Percentiles rank a stretch among this genome's conserved stretches.
phyloP scores from a whole-genome alignment of 2,113 vertebrate species.

The Malurus melanocephalus region DNA sequence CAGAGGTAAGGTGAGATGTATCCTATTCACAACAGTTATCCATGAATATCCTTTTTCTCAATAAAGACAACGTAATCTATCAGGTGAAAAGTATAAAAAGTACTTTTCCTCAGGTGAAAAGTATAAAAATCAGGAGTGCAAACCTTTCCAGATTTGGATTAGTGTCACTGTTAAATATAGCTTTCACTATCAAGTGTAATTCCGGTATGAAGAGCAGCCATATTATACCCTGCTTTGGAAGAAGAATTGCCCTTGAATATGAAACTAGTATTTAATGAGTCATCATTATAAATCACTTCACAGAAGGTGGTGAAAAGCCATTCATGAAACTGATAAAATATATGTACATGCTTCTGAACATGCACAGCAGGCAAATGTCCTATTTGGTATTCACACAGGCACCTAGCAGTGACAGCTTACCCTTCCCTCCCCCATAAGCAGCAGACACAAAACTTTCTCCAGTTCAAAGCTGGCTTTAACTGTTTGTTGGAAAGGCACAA shows the following conservation, averaged over 20 bases:
- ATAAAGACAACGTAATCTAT: not conserved
- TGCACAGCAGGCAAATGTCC: not conserved
- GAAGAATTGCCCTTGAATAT: not conserved
- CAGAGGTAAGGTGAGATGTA: not conserved
- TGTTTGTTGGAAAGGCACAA: not conserved
- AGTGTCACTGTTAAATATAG: not conserved
- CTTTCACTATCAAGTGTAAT: not conserved
- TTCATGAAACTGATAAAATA: slow-evolving; percentile 16
- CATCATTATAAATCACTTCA: slow-evolving; percentile 33
- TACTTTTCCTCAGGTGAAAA: not conserved
- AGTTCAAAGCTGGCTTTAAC: not conserved
- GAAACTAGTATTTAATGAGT: not conserved
- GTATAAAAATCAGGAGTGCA: not conserved
- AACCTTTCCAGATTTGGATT: not conserved
- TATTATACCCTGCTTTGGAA: not conserved
- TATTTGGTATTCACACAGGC: not conserved
- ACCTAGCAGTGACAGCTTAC: not conserved
- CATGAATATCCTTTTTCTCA: not conserved
- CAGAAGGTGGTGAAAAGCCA: not conserved
- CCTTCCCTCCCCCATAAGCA: not conserved
- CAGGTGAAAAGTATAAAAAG: not conserved
- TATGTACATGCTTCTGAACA: not conserved
- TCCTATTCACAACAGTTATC: not conserved
- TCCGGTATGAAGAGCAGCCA: not conserved
- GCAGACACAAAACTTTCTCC: not conserved